Conservation (phyloP, 2,797 vertebrate genomes). For the Tapirus indicus region DNA sequence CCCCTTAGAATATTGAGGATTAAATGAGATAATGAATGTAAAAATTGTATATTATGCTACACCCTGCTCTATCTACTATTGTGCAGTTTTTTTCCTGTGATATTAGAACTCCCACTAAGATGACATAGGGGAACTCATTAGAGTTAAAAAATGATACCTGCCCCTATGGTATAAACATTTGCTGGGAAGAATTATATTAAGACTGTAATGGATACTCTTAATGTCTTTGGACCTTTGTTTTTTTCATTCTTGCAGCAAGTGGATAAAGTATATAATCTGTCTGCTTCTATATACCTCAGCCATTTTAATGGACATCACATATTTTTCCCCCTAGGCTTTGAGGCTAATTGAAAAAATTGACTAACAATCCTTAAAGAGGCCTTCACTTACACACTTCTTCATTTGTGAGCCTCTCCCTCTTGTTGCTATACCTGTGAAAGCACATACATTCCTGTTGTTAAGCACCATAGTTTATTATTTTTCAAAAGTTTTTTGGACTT, state of each 20-base stretch:
- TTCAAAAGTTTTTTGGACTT: slow-evolving; percentile 47
- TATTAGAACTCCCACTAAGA: not conserved
- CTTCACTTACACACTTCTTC: not conserved
- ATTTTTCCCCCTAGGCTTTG: not conserved
- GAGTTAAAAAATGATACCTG: not conserved
- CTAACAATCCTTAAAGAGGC: slow-evolving; percentile 21
- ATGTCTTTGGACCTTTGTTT: not conserved
- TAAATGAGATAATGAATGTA: not conserved
- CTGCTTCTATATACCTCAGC: not conserved
- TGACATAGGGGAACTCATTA: not conserved
- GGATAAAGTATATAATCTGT: not conserved
- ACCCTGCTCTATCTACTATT: not conserved
- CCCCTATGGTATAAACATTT: not conserved
- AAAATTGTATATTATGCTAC: not conserved
- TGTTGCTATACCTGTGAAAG: not conserved
- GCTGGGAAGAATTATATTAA: not conserved
- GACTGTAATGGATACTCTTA: not conserved
- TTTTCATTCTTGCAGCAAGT: not conserved
- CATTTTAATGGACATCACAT: not conserved
- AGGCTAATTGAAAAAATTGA: slow-evolving; percentile 44
- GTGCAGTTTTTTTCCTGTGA: not conserved
- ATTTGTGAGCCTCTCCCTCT: not conserved
- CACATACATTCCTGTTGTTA: not conserved
- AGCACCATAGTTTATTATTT: not conserved
- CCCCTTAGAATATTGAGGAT: not conserved